phyloP scores from a whole-genome alignment of 2,113 vertebrate genomes.

The Corydoras sp. region DNA sequence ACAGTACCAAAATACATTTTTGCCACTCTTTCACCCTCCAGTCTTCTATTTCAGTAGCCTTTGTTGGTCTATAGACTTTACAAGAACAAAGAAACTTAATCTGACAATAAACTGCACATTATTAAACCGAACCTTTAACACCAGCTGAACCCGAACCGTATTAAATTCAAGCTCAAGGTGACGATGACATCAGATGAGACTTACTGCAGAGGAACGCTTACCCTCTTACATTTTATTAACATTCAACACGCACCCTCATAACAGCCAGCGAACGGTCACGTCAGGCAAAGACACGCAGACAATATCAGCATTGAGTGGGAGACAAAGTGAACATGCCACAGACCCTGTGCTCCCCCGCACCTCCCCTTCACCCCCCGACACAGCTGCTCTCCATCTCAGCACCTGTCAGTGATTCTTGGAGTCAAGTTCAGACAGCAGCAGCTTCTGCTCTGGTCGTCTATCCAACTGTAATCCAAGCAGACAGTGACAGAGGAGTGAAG shows the following conservation, averaged over 20 bases:
- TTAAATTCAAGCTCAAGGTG: slow-evolving; percentile 72
- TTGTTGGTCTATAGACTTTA: not conserved
- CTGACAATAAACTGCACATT: slow-evolving; percentile 34
- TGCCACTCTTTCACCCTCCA: too few relatives aligned
- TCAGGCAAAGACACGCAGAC: slow-evolving; percentile 1
- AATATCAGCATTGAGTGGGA: slow-evolving; percentile 11
- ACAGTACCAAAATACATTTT: too few relatives aligned
- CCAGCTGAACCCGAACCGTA: slow-evolving; percentile 69
- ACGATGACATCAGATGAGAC: slow-evolving; percentile 65
- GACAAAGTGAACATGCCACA: slow-evolving; percentile 53
- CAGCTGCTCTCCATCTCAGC: slow-evolving; percentile 50
- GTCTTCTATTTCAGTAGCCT: too few relatives aligned
- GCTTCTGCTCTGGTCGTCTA: slow-evolving; percentile 37
- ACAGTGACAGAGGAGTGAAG: slow-evolving; percentile 2
- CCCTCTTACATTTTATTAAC: not conserved
- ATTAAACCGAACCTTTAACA: slow-evolving; percentile 68
- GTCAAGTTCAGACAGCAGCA: slow-evolving; percentile 49
- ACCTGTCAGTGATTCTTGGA: slow-evolving; percentile 53
- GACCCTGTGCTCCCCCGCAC: slow-evolving; percentile 44
- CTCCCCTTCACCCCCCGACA: slow-evolving; percentile 47
- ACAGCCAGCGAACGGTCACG: not conserved
- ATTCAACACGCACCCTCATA: not conserved
- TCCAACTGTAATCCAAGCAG: slow-evolving; percentile 48
- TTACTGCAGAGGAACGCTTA: slow-evolving; percentile 26
- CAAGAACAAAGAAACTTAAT: not conserved